A percentile compares a stretch with the other conserved stretches of the same genome.
Evolutionary conservation across 2,888 invertebrate species (phyloP).

Genomic region (Acanthosepion esculentum): DNA sequence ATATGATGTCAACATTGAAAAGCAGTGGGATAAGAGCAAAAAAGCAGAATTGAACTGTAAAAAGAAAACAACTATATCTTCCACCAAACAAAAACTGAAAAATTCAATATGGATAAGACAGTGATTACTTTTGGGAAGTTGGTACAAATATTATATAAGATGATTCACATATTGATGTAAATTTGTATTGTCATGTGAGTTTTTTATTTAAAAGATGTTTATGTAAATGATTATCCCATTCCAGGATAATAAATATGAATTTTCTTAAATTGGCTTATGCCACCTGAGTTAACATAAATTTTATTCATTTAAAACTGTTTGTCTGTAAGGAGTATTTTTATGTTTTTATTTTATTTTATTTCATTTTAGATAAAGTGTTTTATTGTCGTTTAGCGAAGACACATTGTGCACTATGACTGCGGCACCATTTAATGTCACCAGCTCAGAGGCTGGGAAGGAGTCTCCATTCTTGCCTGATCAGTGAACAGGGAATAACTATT

Average conservation of each 20-base stretch:
- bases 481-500: too few relatives aligned
- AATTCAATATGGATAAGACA: not conserved
- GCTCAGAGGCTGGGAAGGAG: too few relatives aligned
- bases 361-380: too few relatives aligned
- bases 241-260: not conserved
- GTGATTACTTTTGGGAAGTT: not conserved
- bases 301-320: too few relatives aligned
- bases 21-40: not conserved
- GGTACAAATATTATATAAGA: not conserved
- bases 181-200: not conserved
- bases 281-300: too few relatives aligned
- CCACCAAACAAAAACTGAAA: not conserved
- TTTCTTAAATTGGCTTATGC: too few relatives aligned
- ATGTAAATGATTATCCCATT: not conserved
- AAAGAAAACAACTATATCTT: not conserved
- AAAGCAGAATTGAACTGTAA: not conserved
- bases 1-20: not conserved
- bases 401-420: too few relatives aligned
- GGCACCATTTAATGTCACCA: too few relatives aligned
- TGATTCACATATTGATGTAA: not conserved
- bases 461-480: too few relatives aligned
- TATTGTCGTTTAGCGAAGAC: too few relatives aligned
- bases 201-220: not conserved
- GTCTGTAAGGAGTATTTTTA: too few relatives aligned
- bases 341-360: too few relatives aligned